phyloP scores from a whole-genome alignment of 2,113 vertebrate genomes.

The Nothobranchius furzeri region DNA sequence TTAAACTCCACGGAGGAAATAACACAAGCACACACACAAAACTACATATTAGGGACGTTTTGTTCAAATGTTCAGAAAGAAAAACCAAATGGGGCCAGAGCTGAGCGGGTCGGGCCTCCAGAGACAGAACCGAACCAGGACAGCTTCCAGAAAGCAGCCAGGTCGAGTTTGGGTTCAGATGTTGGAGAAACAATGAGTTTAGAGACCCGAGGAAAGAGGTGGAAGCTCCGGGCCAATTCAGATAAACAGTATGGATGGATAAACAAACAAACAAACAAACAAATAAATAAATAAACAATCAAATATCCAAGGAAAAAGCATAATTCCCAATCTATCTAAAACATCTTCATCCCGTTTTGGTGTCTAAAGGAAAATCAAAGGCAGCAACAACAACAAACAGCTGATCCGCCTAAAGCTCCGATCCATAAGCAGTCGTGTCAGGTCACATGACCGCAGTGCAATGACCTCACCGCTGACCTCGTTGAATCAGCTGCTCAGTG shows the following conservation, averaged over 20 bases:
- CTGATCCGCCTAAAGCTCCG: not conserved
- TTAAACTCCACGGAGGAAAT: constrained; percentile 13
- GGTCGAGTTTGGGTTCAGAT: constrained; percentile 14
- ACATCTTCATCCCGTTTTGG: not conserved
- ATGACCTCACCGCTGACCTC: constrained; percentile 25
- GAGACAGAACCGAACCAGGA: constrained; percentile 23
- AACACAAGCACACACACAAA: not conserved
- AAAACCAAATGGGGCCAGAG: constrained; percentile 16
- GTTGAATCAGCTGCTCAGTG: not conserved
- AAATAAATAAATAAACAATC: too few relatives aligned
- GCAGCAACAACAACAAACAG: not conserved
- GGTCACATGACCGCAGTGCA: constrained; percentile 12
- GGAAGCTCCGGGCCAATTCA: too few relatives aligned
- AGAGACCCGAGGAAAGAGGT: not conserved
- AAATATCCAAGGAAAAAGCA: too few relatives aligned
- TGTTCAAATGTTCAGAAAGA: constrained; percentile 3
- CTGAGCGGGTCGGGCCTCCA: constrained; percentile 21
- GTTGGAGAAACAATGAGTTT: constrained; percentile 12
- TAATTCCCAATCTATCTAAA: not conserved
- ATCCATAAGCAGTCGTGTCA: constrained; percentile 30
- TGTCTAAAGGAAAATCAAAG: not conserved
- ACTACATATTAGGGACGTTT: constrained; percentile 6
- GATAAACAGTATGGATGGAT: too few relatives aligned
- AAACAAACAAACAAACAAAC: too few relatives aligned
- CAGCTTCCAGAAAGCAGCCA: constrained; percentile 1